A percentile compares a stretch with the other conserved stretches of the same genome.
Evolutionary conservation across 2,888 invertebrate genomes (phyloP).

Genomic region (Crepidodera aurea): DNA sequence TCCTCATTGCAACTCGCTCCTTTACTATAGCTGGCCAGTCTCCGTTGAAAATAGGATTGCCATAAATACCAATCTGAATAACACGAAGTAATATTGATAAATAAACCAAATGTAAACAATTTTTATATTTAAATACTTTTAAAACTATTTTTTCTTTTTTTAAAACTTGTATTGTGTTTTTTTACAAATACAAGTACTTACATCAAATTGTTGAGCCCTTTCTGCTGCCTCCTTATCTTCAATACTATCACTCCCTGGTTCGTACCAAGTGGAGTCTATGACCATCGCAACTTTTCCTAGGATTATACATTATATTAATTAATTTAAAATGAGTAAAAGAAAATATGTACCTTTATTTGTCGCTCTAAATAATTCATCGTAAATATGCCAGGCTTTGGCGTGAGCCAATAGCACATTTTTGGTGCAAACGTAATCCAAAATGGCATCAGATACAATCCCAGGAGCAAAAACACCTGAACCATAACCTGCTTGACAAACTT

Average conservation of each 20-base stretch:
- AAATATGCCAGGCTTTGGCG: slow-evolving; percentile 69
- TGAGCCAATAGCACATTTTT: slow-evolving; percentile 73
- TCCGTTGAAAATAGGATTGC: slow-evolving; percentile 71
- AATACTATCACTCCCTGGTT: slow-evolving; percentile 39
- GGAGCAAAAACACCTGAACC: slow-evolving; percentile 52
- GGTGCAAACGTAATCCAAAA: slow-evolving; percentile 68
- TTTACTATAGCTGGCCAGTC: slow-evolving; percentile 75
- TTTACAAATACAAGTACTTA: slow-evolving; percentile 34
- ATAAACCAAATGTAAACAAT: too few relatives aligned
- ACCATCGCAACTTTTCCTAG: slow-evolving; percentile 48
- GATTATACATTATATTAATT: background rate
- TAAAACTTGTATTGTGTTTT: too few relatives aligned
- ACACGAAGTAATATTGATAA: too few relatives aligned
- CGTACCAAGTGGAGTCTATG: slow-evolving; percentile 40
- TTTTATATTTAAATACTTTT: too few relatives aligned
- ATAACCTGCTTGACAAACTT: slow-evolving; percentile 53
- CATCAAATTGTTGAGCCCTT: slow-evolving; percentile 41
- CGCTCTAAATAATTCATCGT: slow-evolving; percentile 65
- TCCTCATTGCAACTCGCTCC: slow-evolving; percentile 66
- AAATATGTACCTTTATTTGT: slow-evolving; percentile 36
- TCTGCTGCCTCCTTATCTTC: slow-evolving; percentile 40
- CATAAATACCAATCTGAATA: slow-evolving; percentile 46
- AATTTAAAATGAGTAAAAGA: too few relatives aligned
- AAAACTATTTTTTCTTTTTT: too few relatives aligned
- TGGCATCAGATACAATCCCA: slow-evolving; percentile 56